phyloP scores from a whole-genome alignment of 2,888 invertebrate species.

The Diarsia dahlii region DNA sequence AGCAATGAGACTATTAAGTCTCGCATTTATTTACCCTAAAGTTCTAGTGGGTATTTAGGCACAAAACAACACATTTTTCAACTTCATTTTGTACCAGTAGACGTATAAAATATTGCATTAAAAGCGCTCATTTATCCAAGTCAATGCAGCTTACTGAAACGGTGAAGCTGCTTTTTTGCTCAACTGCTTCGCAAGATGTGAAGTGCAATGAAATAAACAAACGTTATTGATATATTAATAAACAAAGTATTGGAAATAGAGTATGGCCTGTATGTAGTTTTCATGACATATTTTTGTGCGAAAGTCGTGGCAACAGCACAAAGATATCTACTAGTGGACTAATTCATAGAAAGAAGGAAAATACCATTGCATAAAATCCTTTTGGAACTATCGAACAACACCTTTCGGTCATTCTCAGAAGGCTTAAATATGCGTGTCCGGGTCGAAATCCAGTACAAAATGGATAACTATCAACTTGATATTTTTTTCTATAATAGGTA shows the following conservation, averaged over 20 bases:
- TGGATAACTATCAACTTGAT: too few relatives aligned
- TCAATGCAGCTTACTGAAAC: conserved; percentile 15
- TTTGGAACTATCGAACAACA: not conserved
- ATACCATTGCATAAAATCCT: not conserved
- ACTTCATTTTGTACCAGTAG: not conserved
- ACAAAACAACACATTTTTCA: not conserved
- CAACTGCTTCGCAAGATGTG: conserved; percentile 2
- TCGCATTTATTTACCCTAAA: not conserved
- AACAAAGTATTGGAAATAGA: not conserved
- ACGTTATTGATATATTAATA: not conserved
- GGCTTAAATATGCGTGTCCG: too few relatives aligned
- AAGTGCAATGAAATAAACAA: conserved; percentile 1
- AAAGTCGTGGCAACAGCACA: not conserved
- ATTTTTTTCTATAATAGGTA: too few relatives aligned
- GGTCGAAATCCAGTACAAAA: too few relatives aligned
- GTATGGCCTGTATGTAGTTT: not conserved
- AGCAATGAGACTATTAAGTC: not conserved
- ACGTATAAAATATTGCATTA: not conserved
- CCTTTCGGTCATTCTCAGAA: too few relatives aligned
- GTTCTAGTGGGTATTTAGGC: not conserved
- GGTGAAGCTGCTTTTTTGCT: conserved; percentile 7
- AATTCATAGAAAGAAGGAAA: not conserved
- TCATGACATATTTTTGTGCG: not conserved
- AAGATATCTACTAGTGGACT: not conserved
- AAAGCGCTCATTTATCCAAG: conserved; percentile 13